Percentiles rank a stretch among this genome's conserved stretches.
phyloP scores from a whole-genome alignment of 37 sponge, comb jelly and placozoan species.

The Ephydatia muelleri region DNA sequence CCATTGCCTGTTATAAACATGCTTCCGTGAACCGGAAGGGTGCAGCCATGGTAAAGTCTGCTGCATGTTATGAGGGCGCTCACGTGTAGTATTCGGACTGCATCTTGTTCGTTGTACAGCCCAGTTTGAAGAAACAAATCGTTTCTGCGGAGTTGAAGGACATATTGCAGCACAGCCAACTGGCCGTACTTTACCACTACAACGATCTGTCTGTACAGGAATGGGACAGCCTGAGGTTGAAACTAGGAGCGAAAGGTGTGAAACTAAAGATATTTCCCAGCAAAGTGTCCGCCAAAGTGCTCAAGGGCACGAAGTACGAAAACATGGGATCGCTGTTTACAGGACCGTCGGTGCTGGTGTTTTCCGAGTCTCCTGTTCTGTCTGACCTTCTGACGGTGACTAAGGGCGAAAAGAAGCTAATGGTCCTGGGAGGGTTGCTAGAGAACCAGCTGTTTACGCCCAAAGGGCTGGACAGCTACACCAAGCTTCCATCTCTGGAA shows the following conservation, averaged over 20 bases:
- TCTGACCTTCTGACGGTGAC: constrained; percentile 8
- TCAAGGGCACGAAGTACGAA: constrained; percentile 24
- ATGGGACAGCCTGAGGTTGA: constrained; percentile 46
- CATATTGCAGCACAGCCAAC: constrained; percentile 13
- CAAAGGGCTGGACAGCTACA: constrained; percentile 24
- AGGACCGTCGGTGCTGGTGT: constrained; percentile 53
- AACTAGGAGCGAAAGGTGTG: constrained; percentile 24
- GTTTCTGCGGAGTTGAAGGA: constrained; percentile 21
- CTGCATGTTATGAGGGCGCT: no score
- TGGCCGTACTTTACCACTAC: constrained; percentile 55
- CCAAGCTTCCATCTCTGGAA: constrained; percentile 22
- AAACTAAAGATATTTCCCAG: constrained; percentile 45
- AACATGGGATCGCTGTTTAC: constrained; percentile 39
- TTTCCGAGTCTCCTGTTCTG: constrained; percentile 2
- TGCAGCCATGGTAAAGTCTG: not conserved
- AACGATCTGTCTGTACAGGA: constrained; percentile 45
- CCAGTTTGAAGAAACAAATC: constrained; percentile 24
- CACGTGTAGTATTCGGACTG: no score
- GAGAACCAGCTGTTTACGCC: constrained; percentile 49
- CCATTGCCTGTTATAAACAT: not conserved
- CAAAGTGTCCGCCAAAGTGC: constrained; percentile 31
- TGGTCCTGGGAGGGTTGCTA: constrained; percentile 55
- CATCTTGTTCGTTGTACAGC: constrained; percentile 16
- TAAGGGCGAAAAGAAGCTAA: constrained; percentile 38
- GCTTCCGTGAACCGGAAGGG: not conserved